Evolutionary conservation across 2,113 vertebrate species (phyloP).

Genomic region (Nerophis lumbriciformis): DNA sequence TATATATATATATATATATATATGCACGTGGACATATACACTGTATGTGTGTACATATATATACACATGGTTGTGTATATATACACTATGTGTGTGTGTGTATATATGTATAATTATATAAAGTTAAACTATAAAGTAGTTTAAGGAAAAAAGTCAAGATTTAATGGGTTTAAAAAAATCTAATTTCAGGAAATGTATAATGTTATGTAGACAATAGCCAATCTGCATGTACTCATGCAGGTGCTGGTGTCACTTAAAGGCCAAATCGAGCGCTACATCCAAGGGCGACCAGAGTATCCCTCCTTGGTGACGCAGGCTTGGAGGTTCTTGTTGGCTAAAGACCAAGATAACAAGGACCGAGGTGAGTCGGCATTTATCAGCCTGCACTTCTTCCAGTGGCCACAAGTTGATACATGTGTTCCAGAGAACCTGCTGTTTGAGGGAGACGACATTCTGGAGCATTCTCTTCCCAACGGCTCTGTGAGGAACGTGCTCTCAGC

Average conservation of each 20-base stretch:
- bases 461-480: constrained; percentile 56
- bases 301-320: constrained; percentile 82
- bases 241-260: constrained; percentile 84
- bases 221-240: constrained; percentile 40
- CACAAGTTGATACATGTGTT: neutral
- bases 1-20: too few relatives aligned
- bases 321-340: constrained; percentile 83
- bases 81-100: too few relatives aligned
- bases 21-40: too few relatives aligned
- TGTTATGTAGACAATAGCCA: too few relatives aligned
- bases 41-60: too few relatives aligned
- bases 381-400: neutral
- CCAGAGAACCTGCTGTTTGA: constrained; percentile 69
- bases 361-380: constrained; percentile 37
- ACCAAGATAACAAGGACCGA: constrained; percentile 71
- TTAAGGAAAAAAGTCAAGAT: too few relatives aligned
- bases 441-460: constrained; percentile 55
- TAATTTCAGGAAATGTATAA: too few relatives aligned
- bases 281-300: constrained; percentile 77
- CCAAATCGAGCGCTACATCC: constrained; percentile 86
- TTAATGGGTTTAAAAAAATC: too few relatives aligned
- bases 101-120: too few relatives aligned
- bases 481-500: constrained; percentile 50
- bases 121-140: too few relatives aligned
- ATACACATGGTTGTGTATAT: too few relatives aligned